Conservation (phyloP, 2,113 vertebrate species). For the Muntiacus reevesi region DNA sequence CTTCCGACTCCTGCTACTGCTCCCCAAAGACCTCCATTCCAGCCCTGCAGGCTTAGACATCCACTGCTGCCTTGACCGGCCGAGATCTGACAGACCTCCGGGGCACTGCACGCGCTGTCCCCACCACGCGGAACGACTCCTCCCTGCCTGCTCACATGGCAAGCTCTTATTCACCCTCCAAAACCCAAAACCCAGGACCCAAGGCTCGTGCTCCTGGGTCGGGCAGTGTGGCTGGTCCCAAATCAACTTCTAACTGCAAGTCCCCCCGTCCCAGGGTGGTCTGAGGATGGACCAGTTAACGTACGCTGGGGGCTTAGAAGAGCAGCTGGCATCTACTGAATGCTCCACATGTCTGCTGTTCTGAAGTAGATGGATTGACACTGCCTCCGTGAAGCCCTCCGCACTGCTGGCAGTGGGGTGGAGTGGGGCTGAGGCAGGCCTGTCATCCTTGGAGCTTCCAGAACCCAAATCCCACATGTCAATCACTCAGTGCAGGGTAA, state of each 20-base stretch:
- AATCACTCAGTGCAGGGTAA: background rate
- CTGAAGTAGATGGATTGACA: background rate
- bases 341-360: accelerated
- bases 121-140: accelerated
- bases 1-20: background rate
- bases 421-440: background rate
- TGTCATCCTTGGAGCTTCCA: background rate
- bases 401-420: background rate
- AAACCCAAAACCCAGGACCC: background rate
- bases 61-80: background rate
- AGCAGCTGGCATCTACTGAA: background rate
- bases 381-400: background rate
- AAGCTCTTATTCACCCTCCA: background rate
- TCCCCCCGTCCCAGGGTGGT: background rate
- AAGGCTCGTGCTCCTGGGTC: background rate
- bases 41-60: accelerated
- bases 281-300: background rate
- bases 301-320: accelerated
- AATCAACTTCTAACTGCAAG: background rate
- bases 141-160: background rate
- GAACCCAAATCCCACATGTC: conserved; percentile 18
- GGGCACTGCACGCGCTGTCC: background rate
- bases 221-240: background rate
- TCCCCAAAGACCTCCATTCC: background rate
- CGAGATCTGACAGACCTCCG: background rate